phyloP scores from a whole-genome alignment of 2,888 invertebrate genomes.

The Drosophila mayaguana region DNA sequence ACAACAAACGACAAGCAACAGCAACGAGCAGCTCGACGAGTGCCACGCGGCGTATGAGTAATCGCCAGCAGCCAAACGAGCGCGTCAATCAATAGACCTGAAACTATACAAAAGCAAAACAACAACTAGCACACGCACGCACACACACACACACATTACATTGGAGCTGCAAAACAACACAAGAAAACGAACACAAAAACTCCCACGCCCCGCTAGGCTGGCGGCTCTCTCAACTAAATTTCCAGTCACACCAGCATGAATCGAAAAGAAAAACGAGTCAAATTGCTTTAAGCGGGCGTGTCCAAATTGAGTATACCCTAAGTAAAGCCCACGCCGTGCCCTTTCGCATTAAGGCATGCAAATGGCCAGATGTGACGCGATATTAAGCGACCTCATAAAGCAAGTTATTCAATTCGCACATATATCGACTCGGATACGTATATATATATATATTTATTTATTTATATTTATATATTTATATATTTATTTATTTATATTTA shows the following conservation, averaged over 20 bases:
- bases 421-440: background rate
- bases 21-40: constrained; percentile 20
- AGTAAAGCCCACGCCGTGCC: background rate
- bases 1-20: constrained; percentile 26
- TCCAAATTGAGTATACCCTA: background rate
- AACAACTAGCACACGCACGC: background rate
- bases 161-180: constrained; percentile 7
- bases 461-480: too few species aligned
- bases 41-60: constrained; percentile 70
- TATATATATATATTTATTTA: too few species aligned
- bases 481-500: too few species aligned
- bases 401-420: background rate
- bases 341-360: background rate
- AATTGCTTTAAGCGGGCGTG: background rate
- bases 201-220: constrained; percentile 43
- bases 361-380: background rate
- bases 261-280: background rate
- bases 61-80: constrained; percentile 42
- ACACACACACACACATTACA: background rate
- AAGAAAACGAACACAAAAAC: constrained; percentile 20
- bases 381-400: background rate
- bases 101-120: constrained; percentile 23
- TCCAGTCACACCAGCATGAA: constrained; percentile 10
- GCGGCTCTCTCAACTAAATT: constrained; percentile 13
- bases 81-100: constrained; percentile 59